Evolutionary conservation across 2,888 invertebrate genomes (phyloP), one percentile per base, ranked within the genome.

Genomic region (Tinea semifulvella): DNA sequence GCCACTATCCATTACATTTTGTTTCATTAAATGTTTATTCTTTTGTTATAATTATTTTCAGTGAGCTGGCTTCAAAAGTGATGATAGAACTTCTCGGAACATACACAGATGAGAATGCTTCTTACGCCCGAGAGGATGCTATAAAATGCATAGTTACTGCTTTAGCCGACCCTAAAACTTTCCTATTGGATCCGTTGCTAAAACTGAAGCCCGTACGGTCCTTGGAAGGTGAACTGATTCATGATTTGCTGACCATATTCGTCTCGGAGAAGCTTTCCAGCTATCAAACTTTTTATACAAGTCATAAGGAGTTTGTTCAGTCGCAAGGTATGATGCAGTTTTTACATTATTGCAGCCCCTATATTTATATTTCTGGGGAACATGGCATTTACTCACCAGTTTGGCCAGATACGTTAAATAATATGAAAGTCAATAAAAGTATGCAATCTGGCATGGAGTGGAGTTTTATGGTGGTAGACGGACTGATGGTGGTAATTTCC

Each of bases 1-100:
- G n/a, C n/a, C n/a, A n/a, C n/a, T n/a, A n/a, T n/a, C n/a, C n/a
- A n/a, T n/a, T n/a, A n/a, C n/a, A n/a, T n/a, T n/a, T n/a, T n/a
- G n/a, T n/a, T n/a, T n/a, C n/a, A n/a, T n/a, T n/a, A n/a, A n/a
- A n/a, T n/a, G n/a, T n/a, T n/a, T n/a, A n/a, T n/a, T n/a, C n/a
- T n/a, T n/a, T n/a, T n/a, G n/a, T n/a, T n/a, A n/a, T n/a, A n/a
- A n/a, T n/a, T n/a, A n/a, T n/a, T 65, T 75, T 13, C 65, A 92
- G 95, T 70, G 96, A 96, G 63, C 84, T 92, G 57, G 96, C 96
- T 17, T 91, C 96, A 13, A 94, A 95, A 69, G 96, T 97, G 2
- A 98, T 99, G 98, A 91, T 98, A 50, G 97, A 97, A 69, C 81
- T 99, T 1, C 79, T 99, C 46, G 94, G 95, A 17, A 98, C 98